Base-by-base conservation (phyloP, 2,797 vertebrate species). In the Calcarius lapponicus region DNA sequence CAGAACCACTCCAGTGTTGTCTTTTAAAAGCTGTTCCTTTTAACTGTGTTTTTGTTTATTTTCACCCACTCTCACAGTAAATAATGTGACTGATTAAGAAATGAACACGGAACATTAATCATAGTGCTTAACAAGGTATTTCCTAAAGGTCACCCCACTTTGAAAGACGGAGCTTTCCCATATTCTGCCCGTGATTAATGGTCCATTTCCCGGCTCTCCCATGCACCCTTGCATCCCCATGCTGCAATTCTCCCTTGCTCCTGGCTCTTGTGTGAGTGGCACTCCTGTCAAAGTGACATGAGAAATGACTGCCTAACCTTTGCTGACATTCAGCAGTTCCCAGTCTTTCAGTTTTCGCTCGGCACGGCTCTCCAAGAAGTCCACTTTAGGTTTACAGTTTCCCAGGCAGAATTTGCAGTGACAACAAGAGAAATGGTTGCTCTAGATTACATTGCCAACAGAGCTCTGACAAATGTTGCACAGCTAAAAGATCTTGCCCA, bases 391-490 rank as follows among this genome's bases (percentile, higher is more conserved):
- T 86, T 96, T 95, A 78, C 82, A 50, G 34, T 73, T 96, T 88
- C 82, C 90, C 60, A 81, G 80, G 90, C 61, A 84, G 87, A 93
- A 87, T 93, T 95, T 90, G 42, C 50, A 54, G 48, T 84, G 93
- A 95, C 94, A 96, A 96, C 75, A 60, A 93, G 76, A 96, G 85
- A 92, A 96, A 94, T 67, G 76, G 93, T 86, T 90, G 73, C 74
- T 96, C 51, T 24, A 90, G 84, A 93, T 96, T 95, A 92, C 91
- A 62, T n/a, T 93, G 89, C 91, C 95, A 96, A 45, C 89, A 58
- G 76, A 96, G 76, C 65, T 88, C 61, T 95, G 92, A 96, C 85
- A 93, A 95, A 96, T 76, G 66, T 43, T 90, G 71, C 82, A 48
- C 40, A 88, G 86, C 70, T 94, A 88, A 86, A 79, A 84, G 82